Evolutionary conservation across 2,888 invertebrate species (phyloP).

Genomic region (Rhogogaster chlorosoma): DNA sequence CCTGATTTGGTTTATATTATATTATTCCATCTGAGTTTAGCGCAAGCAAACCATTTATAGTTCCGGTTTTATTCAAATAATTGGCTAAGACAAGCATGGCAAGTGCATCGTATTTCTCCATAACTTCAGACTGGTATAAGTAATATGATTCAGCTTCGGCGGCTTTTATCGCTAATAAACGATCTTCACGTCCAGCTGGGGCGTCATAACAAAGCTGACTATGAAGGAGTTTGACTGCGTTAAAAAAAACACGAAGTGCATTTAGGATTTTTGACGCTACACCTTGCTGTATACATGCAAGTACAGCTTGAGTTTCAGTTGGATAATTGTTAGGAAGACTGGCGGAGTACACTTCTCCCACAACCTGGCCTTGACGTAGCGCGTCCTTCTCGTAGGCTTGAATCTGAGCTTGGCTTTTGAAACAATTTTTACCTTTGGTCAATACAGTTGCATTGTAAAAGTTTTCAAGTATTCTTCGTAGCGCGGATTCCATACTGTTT

Average conservation of each 20-base stretch:
- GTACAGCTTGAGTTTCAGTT: background rate
- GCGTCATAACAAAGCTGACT: background rate
- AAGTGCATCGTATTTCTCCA: background rate
- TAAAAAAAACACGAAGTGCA: background rate
- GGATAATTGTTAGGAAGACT: background rate
- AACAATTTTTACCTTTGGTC: background rate
- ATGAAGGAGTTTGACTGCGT: background rate
- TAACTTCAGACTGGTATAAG: background rate
- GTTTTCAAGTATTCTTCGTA: background rate
- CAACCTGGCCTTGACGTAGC: background rate
- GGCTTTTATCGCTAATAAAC: background rate
- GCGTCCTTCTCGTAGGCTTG: background rate
- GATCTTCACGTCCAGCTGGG: background rate
- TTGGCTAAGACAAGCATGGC: background rate
- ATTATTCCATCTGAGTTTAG: background rate
- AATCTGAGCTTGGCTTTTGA: background rate
- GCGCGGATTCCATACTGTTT: background rate
- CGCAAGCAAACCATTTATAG: background rate
- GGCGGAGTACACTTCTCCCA: background rate
- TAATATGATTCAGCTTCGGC: background rate
- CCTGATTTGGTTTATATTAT: background rate
- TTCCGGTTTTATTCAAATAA: background rate
- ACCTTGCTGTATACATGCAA: background rate
- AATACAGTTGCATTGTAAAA: background rate
- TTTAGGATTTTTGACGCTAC: background rate